A percentile compares a stretch with the other conserved stretches of the same genome.
These are phyloP conservation scores for Gasterosteus aculeatus DNA, from an alignment of 2,113 vertebrate genomes.

Conservation along the genomic window DNA sequence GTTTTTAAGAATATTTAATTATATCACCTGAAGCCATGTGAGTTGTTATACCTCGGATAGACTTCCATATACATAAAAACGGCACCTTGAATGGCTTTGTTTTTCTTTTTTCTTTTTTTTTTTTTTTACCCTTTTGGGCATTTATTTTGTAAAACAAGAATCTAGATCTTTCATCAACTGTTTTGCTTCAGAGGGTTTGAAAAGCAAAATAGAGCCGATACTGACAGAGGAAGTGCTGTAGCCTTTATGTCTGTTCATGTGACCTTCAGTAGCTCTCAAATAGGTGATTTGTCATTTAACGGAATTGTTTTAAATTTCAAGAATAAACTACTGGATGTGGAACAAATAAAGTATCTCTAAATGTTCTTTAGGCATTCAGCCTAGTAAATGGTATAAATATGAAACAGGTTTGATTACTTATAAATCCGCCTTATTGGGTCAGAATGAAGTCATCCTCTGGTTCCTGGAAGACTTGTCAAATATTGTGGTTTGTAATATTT, in stretches of 20 bases:
- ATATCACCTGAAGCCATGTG: slow-evolving; percentile 50
- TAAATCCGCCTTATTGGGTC: slow-evolving; percentile 24
- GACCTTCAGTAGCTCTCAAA: slow-evolving; percentile 45
- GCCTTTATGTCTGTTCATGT: slow-evolving; percentile 31
- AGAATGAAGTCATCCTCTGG: slow-evolving; percentile 7
- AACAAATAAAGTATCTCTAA: slow-evolving; percentile 4
- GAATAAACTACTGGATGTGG: slow-evolving; percentile 63
- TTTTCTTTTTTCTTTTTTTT: not conserved
- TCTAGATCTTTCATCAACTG: slow-evolving; percentile 20
- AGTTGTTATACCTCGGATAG: slow-evolving; percentile 63
- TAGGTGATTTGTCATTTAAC: slow-evolving; percentile 63
- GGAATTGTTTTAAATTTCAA: slow-evolving; percentile 78
- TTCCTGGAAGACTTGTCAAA: slow-evolving; percentile 42
- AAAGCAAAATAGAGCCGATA: slow-evolving; percentile 17
- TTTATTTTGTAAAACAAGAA: slow-evolving; percentile 59
- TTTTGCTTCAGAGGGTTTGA: slow-evolving; percentile 28
- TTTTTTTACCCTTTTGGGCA: slow-evolving; percentile 40
- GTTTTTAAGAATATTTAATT: slow-evolving; percentile 30
- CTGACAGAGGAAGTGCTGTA: slow-evolving; percentile 37
- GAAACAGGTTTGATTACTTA: slow-evolving; percentile 28
- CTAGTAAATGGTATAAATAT: slow-evolving; percentile 47
- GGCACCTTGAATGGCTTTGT: slow-evolving; percentile 43
- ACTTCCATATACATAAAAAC: slow-evolving; percentile 36
- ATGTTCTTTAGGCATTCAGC: not conserved
- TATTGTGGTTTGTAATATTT: slow-evolving; percentile 8